These are phyloP conservation scores for Galeopterus variegatus DNA, from an alignment of 2,113 vertebrate species.

Conservation along the genomic window DNA sequence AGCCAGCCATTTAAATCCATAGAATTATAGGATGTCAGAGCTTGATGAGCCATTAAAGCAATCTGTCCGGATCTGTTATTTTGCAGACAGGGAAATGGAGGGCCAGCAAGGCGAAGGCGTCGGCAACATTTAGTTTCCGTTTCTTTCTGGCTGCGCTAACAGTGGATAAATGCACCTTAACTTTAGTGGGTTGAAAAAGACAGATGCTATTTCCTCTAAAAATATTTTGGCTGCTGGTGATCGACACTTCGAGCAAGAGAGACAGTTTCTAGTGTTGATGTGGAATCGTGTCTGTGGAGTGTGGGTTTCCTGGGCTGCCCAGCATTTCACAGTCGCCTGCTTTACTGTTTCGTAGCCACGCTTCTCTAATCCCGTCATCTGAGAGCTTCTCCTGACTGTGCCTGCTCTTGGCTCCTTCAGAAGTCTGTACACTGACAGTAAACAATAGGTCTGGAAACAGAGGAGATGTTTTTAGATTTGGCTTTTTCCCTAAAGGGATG, in stretches of 20 bases:
- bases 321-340: background rate
- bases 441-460: conserved; percentile 37
- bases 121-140: background rate
- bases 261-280: background rate
- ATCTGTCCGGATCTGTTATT: background rate
- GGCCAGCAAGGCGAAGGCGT: too few species aligned
- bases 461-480: conserved; percentile 64
- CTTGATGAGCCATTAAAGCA: background rate
- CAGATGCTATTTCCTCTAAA: conserved; percentile 62
- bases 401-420: conserved; percentile 31
- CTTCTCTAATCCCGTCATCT: background rate
- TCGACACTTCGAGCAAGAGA: conserved; percentile 37
- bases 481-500: background rate
- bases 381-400: background rate
- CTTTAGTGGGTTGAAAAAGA: conserved; percentile 60
- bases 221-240: conserved; percentile 54
- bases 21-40: background rate
- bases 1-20: background rate
- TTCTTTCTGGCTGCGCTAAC: background rate
- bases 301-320: background rate
- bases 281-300: background rate
- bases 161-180: background rate
- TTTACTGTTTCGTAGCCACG: background rate
- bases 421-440: conserved; percentile 50
- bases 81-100: background rate